phyloP scores from a whole-genome alignment of 2,113 vertebrate genomes.

The Actenoides hombroni region DNA sequence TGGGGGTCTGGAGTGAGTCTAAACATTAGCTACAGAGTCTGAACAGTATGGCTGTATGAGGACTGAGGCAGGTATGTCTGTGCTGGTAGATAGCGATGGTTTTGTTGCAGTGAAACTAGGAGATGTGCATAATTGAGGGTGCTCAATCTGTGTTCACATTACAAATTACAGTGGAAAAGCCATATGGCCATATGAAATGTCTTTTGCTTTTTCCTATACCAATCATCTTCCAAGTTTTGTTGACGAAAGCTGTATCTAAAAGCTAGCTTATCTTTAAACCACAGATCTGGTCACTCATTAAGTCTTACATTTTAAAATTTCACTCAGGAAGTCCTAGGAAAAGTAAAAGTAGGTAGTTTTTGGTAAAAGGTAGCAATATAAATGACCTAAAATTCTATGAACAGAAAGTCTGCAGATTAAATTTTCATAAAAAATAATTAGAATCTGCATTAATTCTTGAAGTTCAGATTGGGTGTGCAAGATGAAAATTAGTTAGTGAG shows the following conservation, averaged over 20 bases:
- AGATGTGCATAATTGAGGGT: background rate
- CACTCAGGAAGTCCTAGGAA: background rate
- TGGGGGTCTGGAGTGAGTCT: background rate
- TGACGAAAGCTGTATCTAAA: background rate
- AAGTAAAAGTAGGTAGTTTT: background rate
- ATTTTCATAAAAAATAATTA: background rate
- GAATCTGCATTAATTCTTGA: background rate
- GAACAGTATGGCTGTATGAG: background rate
- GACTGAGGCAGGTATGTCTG: background rate
- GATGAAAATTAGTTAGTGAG: background rate
- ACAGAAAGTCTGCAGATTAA: background rate
- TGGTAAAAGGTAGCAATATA: background rate
- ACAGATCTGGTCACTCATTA: background rate
- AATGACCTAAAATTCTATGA: background rate
- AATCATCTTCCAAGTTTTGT: background rate
- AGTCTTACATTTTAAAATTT: background rate
- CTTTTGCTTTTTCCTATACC: background rate
- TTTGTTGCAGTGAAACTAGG: background rate
- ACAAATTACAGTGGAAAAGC: background rate
- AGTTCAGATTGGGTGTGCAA: background rate
- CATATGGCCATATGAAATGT: background rate
- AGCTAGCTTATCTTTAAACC: background rate
- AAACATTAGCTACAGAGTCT: background rate
- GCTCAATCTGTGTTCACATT: rapidly evolving
- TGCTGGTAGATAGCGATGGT: background rate